phyloP scores from a whole-genome alignment of 2,797 vertebrate genomes.

The Sarcoramphus papa region DNA sequence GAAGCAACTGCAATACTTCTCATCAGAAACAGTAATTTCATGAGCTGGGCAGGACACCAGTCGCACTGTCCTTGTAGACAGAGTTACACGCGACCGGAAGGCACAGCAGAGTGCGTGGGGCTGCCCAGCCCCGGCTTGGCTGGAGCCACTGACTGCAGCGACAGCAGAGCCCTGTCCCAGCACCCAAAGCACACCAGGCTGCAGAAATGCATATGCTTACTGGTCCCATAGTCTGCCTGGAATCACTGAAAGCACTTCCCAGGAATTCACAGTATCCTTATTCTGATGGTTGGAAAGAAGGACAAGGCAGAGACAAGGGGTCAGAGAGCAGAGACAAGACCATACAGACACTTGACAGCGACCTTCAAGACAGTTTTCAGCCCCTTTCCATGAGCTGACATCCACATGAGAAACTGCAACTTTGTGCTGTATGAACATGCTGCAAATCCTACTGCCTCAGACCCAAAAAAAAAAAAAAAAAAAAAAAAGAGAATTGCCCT shows the following conservation, averaged over 20 bases:
- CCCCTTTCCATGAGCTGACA: neutral
- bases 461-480: too few species aligned
- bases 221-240: neutral
- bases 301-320: neutral
- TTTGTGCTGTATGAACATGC: neutral
- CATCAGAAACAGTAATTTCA: neutral
- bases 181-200: neutral
- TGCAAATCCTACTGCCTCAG: neutral
- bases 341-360: accelerated
- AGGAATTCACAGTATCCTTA: neutral
- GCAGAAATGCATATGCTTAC: accelerated
- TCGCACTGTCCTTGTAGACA: neutral
- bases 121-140: neutral
- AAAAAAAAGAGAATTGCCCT: neutral
- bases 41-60: neutral
- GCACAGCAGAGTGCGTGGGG: accelerated
- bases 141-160: neutral
- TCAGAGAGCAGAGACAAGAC: neutral
- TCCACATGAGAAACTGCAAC: neutral
- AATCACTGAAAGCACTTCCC: neutral
- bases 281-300: neutral
- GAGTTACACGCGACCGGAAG: accelerated
- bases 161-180: neutral
- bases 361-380: neutral
- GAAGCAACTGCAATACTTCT: neutral